These are phyloP conservation scores for Ursus arctos DNA, from an alignment of 2,113 vertebrate species.

Conservation along the genomic window DNA sequence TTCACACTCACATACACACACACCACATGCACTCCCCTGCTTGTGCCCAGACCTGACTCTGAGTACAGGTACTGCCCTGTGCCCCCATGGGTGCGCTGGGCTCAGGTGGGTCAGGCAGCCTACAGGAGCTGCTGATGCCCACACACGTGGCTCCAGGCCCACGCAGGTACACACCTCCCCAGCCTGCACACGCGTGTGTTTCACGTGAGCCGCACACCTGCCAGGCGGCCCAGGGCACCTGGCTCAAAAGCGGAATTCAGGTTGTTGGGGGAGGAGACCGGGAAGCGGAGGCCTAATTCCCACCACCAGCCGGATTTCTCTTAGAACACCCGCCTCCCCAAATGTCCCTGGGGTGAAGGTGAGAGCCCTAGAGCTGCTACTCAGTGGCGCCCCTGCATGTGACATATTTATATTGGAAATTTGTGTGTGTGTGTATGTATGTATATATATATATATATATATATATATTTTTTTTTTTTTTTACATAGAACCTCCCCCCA, in stretches of 20 bases:
- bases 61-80: not conserved
- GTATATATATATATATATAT: too few relatives aligned
- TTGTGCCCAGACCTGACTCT: not conserved
- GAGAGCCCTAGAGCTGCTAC: constrained; percentile 7
- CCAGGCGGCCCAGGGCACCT: constrained; percentile 68
- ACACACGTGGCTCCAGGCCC: constrained; percentile 8
- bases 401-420: constrained; percentile 59
- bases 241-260: constrained; percentile 62
- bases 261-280: not conserved
- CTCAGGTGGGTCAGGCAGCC: not conserved
- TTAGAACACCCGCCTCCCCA: not conserved
- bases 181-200: constrained; percentile 60
- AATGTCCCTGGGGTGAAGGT: constrained; percentile 56
- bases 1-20: not conserved
- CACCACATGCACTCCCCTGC: accelerated
- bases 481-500: not conserved
- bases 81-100: not conserved
- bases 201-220: constrained; percentile 74
- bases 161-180: not conserved
- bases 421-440: not conserved
- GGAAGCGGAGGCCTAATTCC: not conserved
- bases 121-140: not conserved
- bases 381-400: constrained; percentile 12
- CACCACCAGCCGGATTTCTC: not conserved
- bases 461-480: not conserved